Conservation (phyloP, 2,888 invertebrate species). For the Amorpha juglandis region DNA sequence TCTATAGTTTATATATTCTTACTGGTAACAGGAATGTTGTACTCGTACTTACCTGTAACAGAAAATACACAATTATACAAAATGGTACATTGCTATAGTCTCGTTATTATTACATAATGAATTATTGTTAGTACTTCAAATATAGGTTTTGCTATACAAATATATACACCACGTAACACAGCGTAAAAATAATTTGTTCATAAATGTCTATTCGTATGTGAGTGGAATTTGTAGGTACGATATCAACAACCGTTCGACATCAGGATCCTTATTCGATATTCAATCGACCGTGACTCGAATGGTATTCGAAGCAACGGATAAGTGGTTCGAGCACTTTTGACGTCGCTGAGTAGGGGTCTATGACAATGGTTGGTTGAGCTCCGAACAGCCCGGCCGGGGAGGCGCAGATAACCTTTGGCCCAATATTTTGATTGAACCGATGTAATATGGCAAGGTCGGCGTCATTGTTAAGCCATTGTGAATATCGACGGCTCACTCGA, state of each 20-base stretch:
- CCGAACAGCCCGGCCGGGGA: slow-evolving; percentile 40
- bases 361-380: slow-evolving; percentile 53
- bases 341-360: slow-evolving; percentile 53
- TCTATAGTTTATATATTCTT: neutral
- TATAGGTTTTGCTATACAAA: neutral
- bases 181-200: neutral
- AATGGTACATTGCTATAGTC: too few relatives aligned
- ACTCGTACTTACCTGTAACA: slow-evolving; percentile 15
- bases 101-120: too few relatives aligned
- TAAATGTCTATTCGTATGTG: slow-evolving; percentile 7
- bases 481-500: slow-evolving; percentile 48
- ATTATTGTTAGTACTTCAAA: too few relatives aligned
- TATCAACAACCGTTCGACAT: slow-evolving; percentile 49
- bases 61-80: neutral
- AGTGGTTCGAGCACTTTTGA: slow-evolving; percentile 64
- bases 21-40: neutral
- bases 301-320: slow-evolving; percentile 63
- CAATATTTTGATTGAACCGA: slow-evolving; percentile 75
- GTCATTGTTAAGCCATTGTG: slow-evolving; percentile 65
- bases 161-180: neutral
- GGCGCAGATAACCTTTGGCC: slow-evolving; percentile 71
- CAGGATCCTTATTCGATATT: slow-evolving; percentile 60
- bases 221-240: slow-evolving; percentile 34
- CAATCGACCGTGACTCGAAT: slow-evolving; percentile 71
- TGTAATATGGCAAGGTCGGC: slow-evolving; percentile 69